These are phyloP conservation scores for Hyles vespertilio DNA, from an alignment of 1,140 invertebrate genomes.

Conservation along the genomic window DNA sequence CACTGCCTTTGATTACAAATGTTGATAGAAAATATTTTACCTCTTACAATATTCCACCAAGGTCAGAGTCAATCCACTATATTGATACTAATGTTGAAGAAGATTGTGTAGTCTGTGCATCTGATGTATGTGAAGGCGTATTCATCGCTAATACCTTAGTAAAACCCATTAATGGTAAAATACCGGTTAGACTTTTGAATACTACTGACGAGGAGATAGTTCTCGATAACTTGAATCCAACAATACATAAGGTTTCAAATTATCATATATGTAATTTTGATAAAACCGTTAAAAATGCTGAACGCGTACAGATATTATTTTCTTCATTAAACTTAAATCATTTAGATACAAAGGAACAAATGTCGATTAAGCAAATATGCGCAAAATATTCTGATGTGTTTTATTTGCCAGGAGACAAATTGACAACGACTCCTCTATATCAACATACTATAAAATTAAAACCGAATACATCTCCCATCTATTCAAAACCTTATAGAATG, in stretches of 20 bases:
- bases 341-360: constrained; percentile 9
- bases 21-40: not conserved
- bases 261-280: constrained; percentile 20
- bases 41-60: constrained; percentile 14
- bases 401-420: constrained; percentile 26
- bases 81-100: constrained; percentile 13
- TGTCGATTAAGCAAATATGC: constrained; percentile 25
- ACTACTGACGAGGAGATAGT: constrained; percentile 14
- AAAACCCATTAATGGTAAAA: constrained; percentile 19
- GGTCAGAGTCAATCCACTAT: constrained; percentile 24
- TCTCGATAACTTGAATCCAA: constrained; percentile 17
- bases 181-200: constrained; percentile 23
- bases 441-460: constrained; percentile 30
- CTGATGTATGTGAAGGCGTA: constrained; percentile 16
- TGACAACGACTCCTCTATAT: constrained; percentile 27
- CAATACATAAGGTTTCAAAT: constrained; percentile 8
- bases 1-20: no score
- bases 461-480: constrained; percentile 4
- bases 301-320: constrained; percentile 8
- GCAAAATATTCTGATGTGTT: constrained; percentile 38
- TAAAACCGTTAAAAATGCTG: not conserved
- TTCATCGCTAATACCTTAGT: constrained; percentile 20
- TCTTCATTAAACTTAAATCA: constrained; percentile 24
- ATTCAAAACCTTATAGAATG: not conserved
- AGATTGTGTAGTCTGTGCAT: constrained; percentile 19